A percentile compares a stretch with the other conserved stretches of the same genome.
phyloP scores from a whole-genome alignment of 2,888 invertebrate species.

The Phalera bucephala region DNA sequence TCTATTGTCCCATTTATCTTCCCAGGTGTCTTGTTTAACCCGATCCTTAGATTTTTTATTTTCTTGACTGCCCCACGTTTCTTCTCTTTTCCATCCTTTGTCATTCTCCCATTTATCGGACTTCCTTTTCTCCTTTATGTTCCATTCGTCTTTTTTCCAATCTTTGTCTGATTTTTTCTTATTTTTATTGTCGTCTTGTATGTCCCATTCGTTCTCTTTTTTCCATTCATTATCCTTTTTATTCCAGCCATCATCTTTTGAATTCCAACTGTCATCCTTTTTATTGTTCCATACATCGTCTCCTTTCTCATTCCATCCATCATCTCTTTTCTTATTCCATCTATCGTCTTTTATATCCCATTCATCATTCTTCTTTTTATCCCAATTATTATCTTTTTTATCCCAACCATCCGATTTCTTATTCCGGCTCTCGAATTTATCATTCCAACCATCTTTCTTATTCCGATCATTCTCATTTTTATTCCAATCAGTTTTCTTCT shows the following conservation, averaged over 20 bases:
- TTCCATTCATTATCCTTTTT: constrained; percentile 4
- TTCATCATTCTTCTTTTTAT: background rate
- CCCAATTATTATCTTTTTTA: background rate
- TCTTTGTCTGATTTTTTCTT: too few species aligned
- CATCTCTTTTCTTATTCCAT: background rate
- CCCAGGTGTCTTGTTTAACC: background rate
- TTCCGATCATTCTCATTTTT: background rate
- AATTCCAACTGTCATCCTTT: background rate
- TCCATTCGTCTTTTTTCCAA: background rate
- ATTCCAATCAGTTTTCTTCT: background rate
- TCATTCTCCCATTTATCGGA: background rate
- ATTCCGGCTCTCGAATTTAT: background rate
- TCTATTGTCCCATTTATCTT: constrained; percentile 1
- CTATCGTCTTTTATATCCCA: background rate
- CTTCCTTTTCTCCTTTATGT: background rate
- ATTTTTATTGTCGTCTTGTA: too few species aligned
- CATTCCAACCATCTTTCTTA: background rate
- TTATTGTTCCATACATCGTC: background rate
- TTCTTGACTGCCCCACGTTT: constrained; percentile 1
- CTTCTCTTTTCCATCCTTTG: background rate
- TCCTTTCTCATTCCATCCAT: background rate
- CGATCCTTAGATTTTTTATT: background rate
- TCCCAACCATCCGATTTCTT: background rate
- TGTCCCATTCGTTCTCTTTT: too few species aligned
- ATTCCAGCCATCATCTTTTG: constrained; percentile 3